Evolutionary conservation across 2,797 vertebrate genomes (phyloP).

Genomic region (Melanotaenia maccullochi): DNA sequence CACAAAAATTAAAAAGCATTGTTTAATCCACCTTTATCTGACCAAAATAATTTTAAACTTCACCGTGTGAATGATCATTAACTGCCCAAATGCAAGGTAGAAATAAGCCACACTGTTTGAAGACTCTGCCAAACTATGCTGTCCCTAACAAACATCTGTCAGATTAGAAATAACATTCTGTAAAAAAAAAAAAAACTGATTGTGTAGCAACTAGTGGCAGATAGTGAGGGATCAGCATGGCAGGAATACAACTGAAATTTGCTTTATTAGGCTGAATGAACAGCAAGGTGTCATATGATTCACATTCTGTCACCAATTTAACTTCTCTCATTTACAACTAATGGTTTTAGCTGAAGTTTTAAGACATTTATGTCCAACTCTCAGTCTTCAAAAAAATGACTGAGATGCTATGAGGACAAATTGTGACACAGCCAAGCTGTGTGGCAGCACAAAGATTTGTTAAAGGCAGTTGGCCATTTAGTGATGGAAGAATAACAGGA

Average conservation of each 20-base stretch:
- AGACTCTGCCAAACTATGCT: no score
- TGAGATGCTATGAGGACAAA: background rate
- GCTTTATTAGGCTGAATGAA: background rate
- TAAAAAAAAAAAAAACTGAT: background rate
- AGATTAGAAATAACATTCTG: background rate
- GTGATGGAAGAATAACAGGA: no score
- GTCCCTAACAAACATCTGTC: background rate
- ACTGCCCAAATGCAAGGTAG: background rate
- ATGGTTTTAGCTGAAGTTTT: background rate
- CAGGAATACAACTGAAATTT: background rate
- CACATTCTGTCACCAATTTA: background rate
- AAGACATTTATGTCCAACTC: background rate
- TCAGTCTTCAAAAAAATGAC: background rate
- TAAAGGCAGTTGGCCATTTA: no score
- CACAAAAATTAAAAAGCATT: background rate
- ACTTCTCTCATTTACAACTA: background rate
- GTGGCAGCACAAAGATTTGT: no score
- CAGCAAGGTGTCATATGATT: slow-evolving; percentile 1
- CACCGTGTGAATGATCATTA: background rate
- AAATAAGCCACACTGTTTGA: background rate
- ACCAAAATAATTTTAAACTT: background rate
- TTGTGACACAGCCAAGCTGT: background rate
- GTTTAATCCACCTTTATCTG: background rate
- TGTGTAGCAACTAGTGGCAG: background rate
- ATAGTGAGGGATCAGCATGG: background rate